Evolutionary conservation across 1,140 invertebrate genomes (phyloP), one percentile per base, ranked within the genome.

Genomic region (Trichoplusia ni): DNA sequence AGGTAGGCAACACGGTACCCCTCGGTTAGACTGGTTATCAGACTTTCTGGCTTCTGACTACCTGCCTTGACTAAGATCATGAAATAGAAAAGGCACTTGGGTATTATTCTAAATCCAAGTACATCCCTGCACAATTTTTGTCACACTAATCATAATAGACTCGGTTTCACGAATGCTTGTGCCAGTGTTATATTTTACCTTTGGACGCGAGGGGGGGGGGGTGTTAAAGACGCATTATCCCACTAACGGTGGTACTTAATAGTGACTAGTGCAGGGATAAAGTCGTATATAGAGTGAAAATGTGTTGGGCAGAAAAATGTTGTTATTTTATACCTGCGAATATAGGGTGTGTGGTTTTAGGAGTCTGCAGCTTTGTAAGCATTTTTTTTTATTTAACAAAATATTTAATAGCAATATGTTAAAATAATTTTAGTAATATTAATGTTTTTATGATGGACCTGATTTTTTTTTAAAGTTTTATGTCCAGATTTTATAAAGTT

Each of bases 301-400:
- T 71, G 65, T 71, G 58, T 38, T 64, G 46, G 47, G 46, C 49
- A 2, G 58, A 65, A 23, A 67, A 60, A 27, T 70, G 64, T 60
- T 74, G 71, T 65, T 66, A 56, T 23, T 51, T 21, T 9, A 16
- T 68, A 2, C 53, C 63, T 13, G 14, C 62, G 23, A 59, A 68
- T 4, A 0, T 29, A 1, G 68, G 51, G 0, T 64, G 61, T 40
- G 0, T 67, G n/a, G 1, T 65, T 2, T 27, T 74, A 0, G 71
- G 64, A 0, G 3, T 53, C 16, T 14, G 7, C 23, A 71, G 44
- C 40, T 49, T 64, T 38, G 64, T 66, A 18, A 66, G 64, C 54
- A 29, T 27, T 16, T 37, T 14, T 35, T 37, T 23, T 13, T 35
- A 6, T 31, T 13, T 11, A n/a, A n/a, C 33, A 38, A 38, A 13